Base-by-base conservation (phyloP, 2,113 vertebrate genomes). In the Cairina moschata region DNA sequence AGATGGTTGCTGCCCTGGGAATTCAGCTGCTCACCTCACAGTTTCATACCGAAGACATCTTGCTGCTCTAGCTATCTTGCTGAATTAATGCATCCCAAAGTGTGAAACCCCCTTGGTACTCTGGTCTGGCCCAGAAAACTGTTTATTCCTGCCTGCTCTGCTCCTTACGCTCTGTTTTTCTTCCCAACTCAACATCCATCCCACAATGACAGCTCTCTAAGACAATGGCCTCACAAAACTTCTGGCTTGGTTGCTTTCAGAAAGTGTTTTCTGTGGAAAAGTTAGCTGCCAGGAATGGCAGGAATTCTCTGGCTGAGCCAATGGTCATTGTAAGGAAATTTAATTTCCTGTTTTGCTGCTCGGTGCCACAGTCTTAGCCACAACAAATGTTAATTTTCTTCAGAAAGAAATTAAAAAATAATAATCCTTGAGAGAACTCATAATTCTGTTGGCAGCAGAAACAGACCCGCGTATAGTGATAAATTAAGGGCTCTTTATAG, bases 291-390 rank as follows among this genome's bases (percentile, higher is more conserved):
- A 91, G 83, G 26, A 95, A 94, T 55, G 32, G 50, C n/a, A 86
- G n/a, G 32, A 94, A 93, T 90, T 81, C 72, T 72, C 83, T 90
- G 80, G 13, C 34, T 56, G 56, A 82, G 56, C 46, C 52, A 63
- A 17, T n/a, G 48, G 46, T 72, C 79, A 81, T 67, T 86, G 72
- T 18, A 78, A 32, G 28, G 26, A 81, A 88, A 90, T 67, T 66
- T 59, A 67, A 87, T 88, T 94, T 95, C 88, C 85, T 88, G 46
- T 52, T 93, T 81, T 90, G 38, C 52, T 75, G 72, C 46, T 42
- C 50, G 74, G 75, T 65, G 32, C 72, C 40, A 71, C 65, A 82
- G n/a, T 71, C 48, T 20, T 59, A 71, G 32, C 83, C 83, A 75
- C 68, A 88, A 88, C 15, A 81, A 40, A 93, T 84, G 29, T 21